phyloP scores from a whole-genome alignment of 2,797 vertebrate genomes.

The Enteromius argenteus region DNA sequence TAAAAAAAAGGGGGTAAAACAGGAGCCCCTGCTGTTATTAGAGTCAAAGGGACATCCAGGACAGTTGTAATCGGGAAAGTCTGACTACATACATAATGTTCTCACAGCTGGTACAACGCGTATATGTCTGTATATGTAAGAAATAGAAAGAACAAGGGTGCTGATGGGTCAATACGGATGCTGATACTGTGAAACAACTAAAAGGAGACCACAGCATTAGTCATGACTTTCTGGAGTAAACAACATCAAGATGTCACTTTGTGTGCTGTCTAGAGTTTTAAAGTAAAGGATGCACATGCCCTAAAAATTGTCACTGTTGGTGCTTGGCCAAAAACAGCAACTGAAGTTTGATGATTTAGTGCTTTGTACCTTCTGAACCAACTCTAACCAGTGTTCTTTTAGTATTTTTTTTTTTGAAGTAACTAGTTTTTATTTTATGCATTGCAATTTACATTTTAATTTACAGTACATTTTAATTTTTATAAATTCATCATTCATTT shows the following conservation, averaged over 20 bases:
- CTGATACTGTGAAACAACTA: background rate
- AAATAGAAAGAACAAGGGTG: background rate
- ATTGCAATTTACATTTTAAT: too few species aligned
- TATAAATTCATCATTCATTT: background rate
- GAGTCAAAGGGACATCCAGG: slow-evolving; percentile 20
- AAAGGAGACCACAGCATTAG: background rate
- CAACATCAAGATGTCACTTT: background rate
- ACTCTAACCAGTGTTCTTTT: background rate
- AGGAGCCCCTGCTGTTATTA: slow-evolving; percentile 29
- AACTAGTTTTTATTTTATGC: too few species aligned
- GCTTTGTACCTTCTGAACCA: background rate
- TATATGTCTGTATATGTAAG: background rate
- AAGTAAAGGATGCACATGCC: background rate
- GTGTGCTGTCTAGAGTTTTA: background rate
- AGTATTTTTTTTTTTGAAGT: background rate
- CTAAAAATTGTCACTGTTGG: background rate
- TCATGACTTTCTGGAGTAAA: background rate
- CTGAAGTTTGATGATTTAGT: background rate
- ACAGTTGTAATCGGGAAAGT: slow-evolving; percentile 30
- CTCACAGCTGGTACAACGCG: background rate
- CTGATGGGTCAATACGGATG: background rate
- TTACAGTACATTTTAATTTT: background rate
- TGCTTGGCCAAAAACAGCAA: background rate
- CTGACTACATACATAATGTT: slow-evolving; percentile 28
- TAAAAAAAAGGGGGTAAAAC: background rate